phyloP scores from a whole-genome alignment of 2,888 invertebrate species.

The Pterobdella sp. region DNA sequence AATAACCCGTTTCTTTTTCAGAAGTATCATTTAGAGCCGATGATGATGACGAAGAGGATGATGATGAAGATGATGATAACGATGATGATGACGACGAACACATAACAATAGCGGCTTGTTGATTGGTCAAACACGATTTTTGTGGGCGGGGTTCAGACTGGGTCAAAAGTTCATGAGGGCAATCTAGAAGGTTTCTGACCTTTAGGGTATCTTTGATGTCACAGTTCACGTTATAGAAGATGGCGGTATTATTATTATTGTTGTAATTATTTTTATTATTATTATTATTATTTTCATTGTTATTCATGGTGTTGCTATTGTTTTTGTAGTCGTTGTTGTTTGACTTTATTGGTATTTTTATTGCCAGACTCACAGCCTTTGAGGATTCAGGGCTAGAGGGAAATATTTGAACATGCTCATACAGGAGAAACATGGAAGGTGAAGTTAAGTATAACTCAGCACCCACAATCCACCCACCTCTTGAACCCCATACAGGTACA shows the following conservation, averaged over 20 bases:
- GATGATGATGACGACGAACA: constrained; percentile 14
- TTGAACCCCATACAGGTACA: constrained; percentile 36
- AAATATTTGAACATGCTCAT: too few species aligned
- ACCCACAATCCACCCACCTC: constrained; percentile 20
- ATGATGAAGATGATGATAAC: background rate
- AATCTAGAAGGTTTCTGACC: constrained; percentile 7
- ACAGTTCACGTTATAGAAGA: constrained; percentile 1
- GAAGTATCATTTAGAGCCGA: too few species aligned
- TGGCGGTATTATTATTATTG: background rate
- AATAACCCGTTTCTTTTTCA: too few species aligned
- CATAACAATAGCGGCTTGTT: too few species aligned
- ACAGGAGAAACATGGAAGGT: too few species aligned
- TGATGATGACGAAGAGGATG: constrained; percentile 9
- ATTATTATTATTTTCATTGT: too few species aligned
- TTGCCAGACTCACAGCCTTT: background rate
- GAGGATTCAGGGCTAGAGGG: background rate
- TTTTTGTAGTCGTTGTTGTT: too few species aligned
- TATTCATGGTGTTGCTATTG: too few species aligned
- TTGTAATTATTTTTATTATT: too few species aligned
- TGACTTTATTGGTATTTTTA: background rate
- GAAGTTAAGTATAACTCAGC: too few species aligned
- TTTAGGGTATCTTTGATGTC: background rate
- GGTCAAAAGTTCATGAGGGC: constrained; percentile 6
- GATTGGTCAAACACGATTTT: too few species aligned
- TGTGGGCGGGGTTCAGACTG: background rate